A percentile compares a stretch with the other conserved stretches of the same genome.
phyloP scores from a whole-genome alignment of 2,888 invertebrate species.

The Synergus japonicus region DNA sequence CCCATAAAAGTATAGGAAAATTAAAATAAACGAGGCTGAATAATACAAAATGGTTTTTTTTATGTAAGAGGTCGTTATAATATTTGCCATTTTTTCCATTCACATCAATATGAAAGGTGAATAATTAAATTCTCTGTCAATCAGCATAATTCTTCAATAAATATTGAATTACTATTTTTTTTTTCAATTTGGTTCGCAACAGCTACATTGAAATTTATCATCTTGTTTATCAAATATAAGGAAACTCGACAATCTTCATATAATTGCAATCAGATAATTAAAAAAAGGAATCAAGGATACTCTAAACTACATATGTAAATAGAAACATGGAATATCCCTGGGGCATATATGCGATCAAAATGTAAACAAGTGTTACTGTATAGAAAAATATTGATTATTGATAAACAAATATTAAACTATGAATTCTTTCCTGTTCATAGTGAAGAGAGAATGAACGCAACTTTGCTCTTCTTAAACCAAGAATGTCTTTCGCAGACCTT shows the following conservation, averaged over 20 bases:
- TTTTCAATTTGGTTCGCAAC: neutral
- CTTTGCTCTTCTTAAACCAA: neutral
- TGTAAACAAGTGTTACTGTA: neutral
- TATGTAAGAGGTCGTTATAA: neutral
- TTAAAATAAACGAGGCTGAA: neutral
- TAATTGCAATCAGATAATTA: neutral
- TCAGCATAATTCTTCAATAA: neutral
- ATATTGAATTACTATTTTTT: neutral
- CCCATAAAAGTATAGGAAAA: neutral
- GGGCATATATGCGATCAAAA: neutral
- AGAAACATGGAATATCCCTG: neutral
- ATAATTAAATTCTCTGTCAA: neutral
- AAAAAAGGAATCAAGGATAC: neutral
- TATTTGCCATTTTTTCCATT: neutral
- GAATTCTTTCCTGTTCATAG: neutral
- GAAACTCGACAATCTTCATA: neutral
- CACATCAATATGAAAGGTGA: neutral
- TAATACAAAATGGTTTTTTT: neutral
- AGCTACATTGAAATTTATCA: neutral
- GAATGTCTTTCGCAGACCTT: constrained; percentile 22
- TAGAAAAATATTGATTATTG: neutral
- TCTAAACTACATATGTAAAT: neutral
- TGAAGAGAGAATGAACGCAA: neutral
- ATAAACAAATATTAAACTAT: neutral
- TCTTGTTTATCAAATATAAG: neutral